Percentiles rank a stretch among this genome's conserved stretches.
phyloP scores from a whole-genome alignment of 2,797 vertebrate genomes.

The Furcifer pardalis region DNA sequence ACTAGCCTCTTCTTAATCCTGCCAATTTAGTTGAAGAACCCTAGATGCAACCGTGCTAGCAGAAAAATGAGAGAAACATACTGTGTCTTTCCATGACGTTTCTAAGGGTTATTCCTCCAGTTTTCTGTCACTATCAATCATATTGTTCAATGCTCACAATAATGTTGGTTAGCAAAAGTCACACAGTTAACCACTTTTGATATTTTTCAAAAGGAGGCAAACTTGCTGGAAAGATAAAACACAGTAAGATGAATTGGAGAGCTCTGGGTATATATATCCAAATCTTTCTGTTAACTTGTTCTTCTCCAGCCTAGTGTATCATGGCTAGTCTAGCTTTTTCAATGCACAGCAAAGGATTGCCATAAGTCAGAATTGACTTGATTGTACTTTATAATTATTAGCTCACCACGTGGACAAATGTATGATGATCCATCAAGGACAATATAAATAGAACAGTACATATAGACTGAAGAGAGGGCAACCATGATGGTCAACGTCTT shows the following conservation, averaged over 20 bases:
- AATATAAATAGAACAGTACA: neutral
- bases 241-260: neutral
- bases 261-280: neutral
- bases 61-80: conserved; percentile 26
- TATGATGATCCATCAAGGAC: neutral
- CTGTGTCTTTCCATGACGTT: conserved; percentile 33
- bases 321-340: neutral
- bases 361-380: too few species aligned
- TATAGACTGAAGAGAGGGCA: neutral
- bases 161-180: conserved; percentile 18
- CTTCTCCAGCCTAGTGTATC: neutral
- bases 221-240: conserved; percentile 31
- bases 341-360: too few species aligned
- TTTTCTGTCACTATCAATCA: conserved; percentile 5
- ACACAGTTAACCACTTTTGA: neutral
- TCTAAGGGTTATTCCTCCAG: conserved; percentile 10
- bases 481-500: neutral
- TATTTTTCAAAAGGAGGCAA: conserved; percentile 30
- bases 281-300: neutral
- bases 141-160: conserved; percentile 9
- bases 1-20: conserved; percentile 10
- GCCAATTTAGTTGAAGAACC: conserved; percentile 7
- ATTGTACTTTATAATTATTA: too few species aligned
- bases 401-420: neutral
- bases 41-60: neutral